Conservation (phyloP, 2,797 vertebrate genomes). For the Enteromius trimaculatus region DNA sequence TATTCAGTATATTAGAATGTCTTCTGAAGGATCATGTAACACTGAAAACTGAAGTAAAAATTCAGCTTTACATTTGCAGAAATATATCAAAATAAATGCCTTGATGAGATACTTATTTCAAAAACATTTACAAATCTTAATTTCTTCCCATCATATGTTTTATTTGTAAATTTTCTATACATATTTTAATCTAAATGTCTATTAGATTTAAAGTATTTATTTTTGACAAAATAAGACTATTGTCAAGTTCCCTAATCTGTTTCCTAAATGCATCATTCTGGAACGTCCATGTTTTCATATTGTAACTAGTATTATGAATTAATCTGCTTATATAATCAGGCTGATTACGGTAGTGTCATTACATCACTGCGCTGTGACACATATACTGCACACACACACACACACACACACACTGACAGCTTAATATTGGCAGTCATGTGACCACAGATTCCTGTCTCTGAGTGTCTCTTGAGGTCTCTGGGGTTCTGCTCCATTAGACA, state of each 20-base stretch:
- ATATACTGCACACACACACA: neutral
- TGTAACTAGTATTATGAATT: too few species aligned
- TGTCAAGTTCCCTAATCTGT: neutral
- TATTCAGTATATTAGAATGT: too few species aligned
- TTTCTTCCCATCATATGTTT: too few species aligned
- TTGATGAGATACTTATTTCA: neutral
- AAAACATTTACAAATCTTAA: neutral
- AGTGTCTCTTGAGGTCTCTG: slow-evolving; percentile 75
- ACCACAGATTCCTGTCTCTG: slow-evolving; percentile 47
- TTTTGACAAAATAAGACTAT: neutral
- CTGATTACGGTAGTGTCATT: slow-evolving; percentile 5
- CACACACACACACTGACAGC: neutral
- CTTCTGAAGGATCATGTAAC: too few species aligned
- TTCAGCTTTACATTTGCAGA: too few species aligned
- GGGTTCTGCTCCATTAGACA: slow-evolving; percentile 87
- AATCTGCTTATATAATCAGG: neutral
- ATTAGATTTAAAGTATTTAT: neutral
- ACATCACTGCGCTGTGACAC: neutral
- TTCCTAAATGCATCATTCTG: neutral
- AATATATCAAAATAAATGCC: too few species aligned
- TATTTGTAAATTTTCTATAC: neutral
- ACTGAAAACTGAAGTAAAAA: too few species aligned
- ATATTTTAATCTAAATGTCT: neutral
- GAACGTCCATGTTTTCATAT: neutral
- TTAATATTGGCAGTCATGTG: neutral